A percentile compares a stretch with the other conserved stretches of the same genome.
Conservation (phyloP, 2,888 invertebrate genomes). For the Watsonalla cultraria region DNA sequence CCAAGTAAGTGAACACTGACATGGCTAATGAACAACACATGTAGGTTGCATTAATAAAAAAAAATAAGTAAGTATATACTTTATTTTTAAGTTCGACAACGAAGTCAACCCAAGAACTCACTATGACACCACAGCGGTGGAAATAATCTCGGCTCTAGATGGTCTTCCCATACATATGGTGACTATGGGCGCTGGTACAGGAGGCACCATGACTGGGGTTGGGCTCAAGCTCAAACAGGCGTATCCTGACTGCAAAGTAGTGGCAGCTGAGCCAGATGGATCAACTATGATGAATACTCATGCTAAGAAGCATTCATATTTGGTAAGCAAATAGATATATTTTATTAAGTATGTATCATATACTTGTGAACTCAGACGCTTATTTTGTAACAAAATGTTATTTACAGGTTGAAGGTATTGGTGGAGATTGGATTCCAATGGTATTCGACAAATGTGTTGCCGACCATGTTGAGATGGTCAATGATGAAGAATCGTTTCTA, state of each 20-base stretch:
- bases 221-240: slow-evolving; percentile 91
- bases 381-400: background rate
- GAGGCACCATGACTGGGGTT: slow-evolving; percentile 93
- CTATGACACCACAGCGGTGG: slow-evolving; percentile 93
- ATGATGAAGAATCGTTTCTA: slow-evolving; percentile 87
- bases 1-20: slow-evolving; percentile 18
- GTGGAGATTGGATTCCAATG: slow-evolving; percentile 95
- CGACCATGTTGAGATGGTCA: slow-evolving; percentile 89
- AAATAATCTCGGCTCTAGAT: slow-evolving; percentile 84
- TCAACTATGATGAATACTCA: slow-evolving; percentile 71
- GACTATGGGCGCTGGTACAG: slow-evolving; percentile 91
- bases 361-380: too few relatives aligned
- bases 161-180: slow-evolving; percentile 85
- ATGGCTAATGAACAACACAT: background rate
- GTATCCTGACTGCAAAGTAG: slow-evolving; percentile 83
- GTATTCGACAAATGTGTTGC: slow-evolving; percentile 87
- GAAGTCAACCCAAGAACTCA: slow-evolving; percentile 95
- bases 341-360: background rate
- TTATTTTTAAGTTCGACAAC: slow-evolving; percentile 85
- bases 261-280: slow-evolving; percentile 93
- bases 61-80: background rate
- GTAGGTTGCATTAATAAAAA: background rate
- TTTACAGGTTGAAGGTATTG: slow-evolving; percentile 83
- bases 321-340: slow-evolving; percentile 31
- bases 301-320: slow-evolving; percentile 25